These are phyloP conservation scores for Drosophila quadrilineata DNA, from an alignment of 1,140 invertebrate genomes.

Conservation along the genomic window DNA sequence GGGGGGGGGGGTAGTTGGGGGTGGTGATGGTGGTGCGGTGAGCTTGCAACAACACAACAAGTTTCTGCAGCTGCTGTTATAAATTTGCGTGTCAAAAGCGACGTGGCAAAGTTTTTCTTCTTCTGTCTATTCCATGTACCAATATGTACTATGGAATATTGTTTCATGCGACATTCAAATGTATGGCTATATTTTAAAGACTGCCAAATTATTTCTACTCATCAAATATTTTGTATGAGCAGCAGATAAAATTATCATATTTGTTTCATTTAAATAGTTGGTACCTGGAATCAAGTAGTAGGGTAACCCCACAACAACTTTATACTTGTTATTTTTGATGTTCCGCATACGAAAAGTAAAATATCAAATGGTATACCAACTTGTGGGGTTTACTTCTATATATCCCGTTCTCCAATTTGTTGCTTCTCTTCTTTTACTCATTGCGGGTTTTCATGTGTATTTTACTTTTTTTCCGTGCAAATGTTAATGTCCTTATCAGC, in stretches of 20 bases:
- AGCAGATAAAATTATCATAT: too few relatives aligned
- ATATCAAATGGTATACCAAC: conserved; percentile 28
- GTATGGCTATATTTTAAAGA: too few relatives aligned
- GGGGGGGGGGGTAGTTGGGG: background rate
- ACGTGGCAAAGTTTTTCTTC: conserved; percentile 60
- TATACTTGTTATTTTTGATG: conserved; percentile 66
- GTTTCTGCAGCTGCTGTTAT: conserved; percentile 63
- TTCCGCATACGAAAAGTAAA: conserved; percentile 67
- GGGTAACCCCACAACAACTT: too few relatives aligned
- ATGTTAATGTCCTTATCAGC: conserved; percentile 79
- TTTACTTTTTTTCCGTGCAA: conserved; percentile 57
- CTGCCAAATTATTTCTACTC: too few relatives aligned
- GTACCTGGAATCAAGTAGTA: too few relatives aligned
- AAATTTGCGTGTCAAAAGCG: conserved; percentile 78
- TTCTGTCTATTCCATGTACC: too few relatives aligned
- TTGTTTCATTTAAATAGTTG: too few relatives aligned
- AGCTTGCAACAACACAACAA: conserved; percentile 64
- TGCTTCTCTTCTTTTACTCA: background rate
- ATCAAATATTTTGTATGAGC: too few relatives aligned
- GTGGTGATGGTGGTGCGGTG: conserved; percentile 6
- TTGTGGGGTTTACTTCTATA: conserved; percentile 4
- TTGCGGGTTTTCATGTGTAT: conserved; percentile 11
- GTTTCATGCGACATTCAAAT: too few relatives aligned
- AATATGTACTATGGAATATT: too few relatives aligned
- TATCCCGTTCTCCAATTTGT: background rate